Evolutionary conservation across 1,140 invertebrate genomes (phyloP).

Genomic region (Aculops lycopersici): DNA sequence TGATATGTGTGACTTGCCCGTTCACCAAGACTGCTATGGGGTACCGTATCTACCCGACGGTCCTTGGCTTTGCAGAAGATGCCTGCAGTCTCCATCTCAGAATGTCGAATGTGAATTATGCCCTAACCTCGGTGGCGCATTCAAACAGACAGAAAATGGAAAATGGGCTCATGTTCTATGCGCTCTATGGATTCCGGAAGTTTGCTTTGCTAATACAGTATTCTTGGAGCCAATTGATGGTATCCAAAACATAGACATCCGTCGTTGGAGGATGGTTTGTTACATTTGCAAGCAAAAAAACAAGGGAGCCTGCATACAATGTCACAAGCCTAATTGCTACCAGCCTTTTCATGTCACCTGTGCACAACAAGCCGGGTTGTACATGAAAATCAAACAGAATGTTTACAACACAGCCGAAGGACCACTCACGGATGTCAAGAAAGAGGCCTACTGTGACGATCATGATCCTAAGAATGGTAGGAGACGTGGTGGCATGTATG

Average conservation of each 20-base stretch:
- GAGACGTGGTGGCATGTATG: constrained; percentile 6
- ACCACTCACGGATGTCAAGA: constrained; percentile 35
- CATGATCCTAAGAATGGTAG: constrained; percentile 46
- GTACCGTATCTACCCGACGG: constrained; percentile 96
- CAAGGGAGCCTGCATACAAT: constrained; percentile 86
- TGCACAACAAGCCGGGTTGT: constrained; percentile 72
- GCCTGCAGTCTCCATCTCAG: constrained; percentile 71
- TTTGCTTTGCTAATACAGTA: constrained; percentile 79
- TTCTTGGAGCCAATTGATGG: constrained; percentile 90
- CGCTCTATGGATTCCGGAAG: constrained; percentile 94
- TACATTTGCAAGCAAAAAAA: constrained; percentile 81
- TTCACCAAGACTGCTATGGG: constrained; percentile 97
- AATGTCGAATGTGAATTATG: constrained; percentile 86
- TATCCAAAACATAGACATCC: constrained; percentile 71
- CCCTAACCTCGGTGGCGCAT: constrained; percentile 86
- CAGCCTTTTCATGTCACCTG: constrained; percentile 94
- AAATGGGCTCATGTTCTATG: constrained; percentile 96
- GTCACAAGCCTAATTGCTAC: constrained; percentile 79
- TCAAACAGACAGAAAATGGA: constrained; percentile 83
- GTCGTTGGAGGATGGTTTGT: constrained; percentile 72
- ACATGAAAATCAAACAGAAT: constrained; percentile 81
- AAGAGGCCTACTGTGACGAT: constrained; percentile 76
- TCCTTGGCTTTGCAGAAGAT: constrained; percentile 79
- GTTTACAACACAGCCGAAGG: constrained; percentile 30
- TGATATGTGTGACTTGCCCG: constrained; percentile 96